Evolutionary conservation across 2,113 vertebrate genomes (phyloP).

Genomic region (Rhipidura dahli): DNA sequence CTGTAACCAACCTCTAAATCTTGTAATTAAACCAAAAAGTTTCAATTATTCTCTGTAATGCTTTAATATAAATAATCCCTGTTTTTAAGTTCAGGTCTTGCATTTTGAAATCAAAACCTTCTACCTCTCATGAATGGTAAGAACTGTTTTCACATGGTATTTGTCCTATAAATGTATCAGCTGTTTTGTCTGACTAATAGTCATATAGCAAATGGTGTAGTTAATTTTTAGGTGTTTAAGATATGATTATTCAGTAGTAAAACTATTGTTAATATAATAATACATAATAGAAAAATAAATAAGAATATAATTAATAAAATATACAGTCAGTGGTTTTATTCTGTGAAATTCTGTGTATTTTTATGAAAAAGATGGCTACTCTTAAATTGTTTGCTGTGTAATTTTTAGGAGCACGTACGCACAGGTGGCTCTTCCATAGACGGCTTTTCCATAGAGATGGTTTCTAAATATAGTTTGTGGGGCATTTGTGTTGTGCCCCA

Average conservation of each 20-base stretch:
- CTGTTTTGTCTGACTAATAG: neutral
- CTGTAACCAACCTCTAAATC: neutral
- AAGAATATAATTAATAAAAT: neutral
- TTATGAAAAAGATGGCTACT: neutral
- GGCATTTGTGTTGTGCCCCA: neutral
- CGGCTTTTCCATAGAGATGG: neutral
- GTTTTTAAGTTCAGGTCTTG: neutral
- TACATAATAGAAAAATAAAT: neutral
- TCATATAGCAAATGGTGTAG: neutral
- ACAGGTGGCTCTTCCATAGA: neutral
- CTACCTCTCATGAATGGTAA: constrained; percentile 45
- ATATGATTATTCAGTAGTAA: neutral
- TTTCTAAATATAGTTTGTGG: neutral
- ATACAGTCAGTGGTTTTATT: neutral
- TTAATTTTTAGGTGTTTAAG: neutral
- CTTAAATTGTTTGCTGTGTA: neutral
- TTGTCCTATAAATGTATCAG: neutral
- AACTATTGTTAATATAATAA: neutral
- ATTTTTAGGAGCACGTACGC: neutral
- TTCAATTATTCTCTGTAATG: neutral
- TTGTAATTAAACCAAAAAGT: neutral
- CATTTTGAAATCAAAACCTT: neutral
- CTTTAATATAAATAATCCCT: neutral
- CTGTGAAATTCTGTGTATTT: neutral
- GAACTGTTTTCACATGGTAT: neutral